phyloP scores from a whole-genome alignment of 2,888 invertebrate genomes.

The Apamea crenata region DNA sequence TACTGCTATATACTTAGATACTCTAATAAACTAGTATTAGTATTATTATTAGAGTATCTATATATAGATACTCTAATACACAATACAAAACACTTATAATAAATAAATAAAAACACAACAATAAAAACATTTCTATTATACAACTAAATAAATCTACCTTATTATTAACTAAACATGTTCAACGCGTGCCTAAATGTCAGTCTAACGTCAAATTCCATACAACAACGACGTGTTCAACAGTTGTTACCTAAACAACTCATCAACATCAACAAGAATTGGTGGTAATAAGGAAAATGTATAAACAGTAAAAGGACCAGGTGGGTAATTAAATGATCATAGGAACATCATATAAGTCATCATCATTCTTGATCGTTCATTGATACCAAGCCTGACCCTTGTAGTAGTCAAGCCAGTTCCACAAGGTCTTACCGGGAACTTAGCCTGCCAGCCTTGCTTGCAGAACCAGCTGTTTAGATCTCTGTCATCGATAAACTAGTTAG shows the following conservation, averaged over 20 bases:
- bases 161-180: background rate
- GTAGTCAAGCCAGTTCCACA: constrained; percentile 47
- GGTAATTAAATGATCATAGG: background rate
- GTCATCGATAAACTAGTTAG: background rate
- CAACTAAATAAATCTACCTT: no score
- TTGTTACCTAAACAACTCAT: background rate
- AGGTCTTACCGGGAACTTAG: constrained; percentile 28
- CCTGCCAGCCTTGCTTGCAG: constrained; percentile 28
- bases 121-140: no score
- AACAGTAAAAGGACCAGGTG: background rate
- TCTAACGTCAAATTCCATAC: background rate
- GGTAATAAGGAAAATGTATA: background rate
- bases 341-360: constrained; percentile 1
- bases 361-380: constrained; percentile 37
- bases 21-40: no score
- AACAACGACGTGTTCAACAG: background rate
- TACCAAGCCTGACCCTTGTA: constrained; percentile 31
- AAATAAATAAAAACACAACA: no score
- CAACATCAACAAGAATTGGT: background rate
- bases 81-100: no score
- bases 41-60: no score
- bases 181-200: background rate
- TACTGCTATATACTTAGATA: no score
- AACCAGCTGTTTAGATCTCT: constrained; percentile 13
- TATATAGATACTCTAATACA: no score